These are phyloP conservation scores for Sciurus carolinensis DNA, from an alignment of 2,797 vertebrate species.

Conservation along the genomic window DNA sequence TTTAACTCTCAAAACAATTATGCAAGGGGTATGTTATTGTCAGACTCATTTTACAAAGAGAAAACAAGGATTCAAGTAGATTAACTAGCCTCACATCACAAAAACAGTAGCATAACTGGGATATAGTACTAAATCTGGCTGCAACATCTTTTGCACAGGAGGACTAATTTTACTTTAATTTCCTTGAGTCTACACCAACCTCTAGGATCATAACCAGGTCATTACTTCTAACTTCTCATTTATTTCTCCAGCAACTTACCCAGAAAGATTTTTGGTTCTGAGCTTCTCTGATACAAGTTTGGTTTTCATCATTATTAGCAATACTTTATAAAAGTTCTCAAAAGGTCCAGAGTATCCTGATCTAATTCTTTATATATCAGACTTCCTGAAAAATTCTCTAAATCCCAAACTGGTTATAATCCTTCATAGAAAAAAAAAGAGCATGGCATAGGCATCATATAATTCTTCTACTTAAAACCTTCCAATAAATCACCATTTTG, in stretches of 20 bases:
- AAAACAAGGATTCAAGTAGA: conserved; percentile 36
- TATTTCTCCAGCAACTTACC: not conserved
- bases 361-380: conserved; percentile 18
- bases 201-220: not conserved
- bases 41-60: not conserved
- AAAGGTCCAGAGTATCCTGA: not conserved
- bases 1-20: conserved; percentile 35
- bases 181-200: not conserved
- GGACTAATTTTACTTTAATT: conserved; percentile 22
- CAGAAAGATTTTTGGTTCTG: conserved; percentile 19
- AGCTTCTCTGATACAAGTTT: conserved; percentile 11
- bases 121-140: not conserved
- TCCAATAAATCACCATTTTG: not conserved
- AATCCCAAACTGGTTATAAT: not conserved
- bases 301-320: not conserved
- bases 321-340: not conserved
- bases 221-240: conserved; percentile 53
- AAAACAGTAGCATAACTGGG: not conserved
- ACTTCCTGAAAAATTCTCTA: conserved; percentile 21
- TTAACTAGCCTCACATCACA: not conserved
- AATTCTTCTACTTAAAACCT: conserved; percentile 21
- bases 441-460: not conserved
- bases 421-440: conserved; percentile 32
- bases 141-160: not conserved
- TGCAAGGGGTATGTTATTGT: not conserved